Conservation (phyloP, 2,888 invertebrate genomes). For the Ganaspis brasiliensis region DNA sequence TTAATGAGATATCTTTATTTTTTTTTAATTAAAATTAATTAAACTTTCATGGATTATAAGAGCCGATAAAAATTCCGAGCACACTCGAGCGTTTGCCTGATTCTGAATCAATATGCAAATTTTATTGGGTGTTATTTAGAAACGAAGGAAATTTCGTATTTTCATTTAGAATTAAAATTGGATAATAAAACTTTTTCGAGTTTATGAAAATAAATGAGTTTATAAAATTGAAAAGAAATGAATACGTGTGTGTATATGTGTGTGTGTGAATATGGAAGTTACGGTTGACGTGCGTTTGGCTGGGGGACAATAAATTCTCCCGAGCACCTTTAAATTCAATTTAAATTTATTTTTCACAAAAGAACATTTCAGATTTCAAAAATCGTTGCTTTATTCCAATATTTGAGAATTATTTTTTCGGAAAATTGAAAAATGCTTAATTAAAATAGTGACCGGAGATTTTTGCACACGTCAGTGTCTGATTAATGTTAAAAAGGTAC, state of each 20-base stretch:
- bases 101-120: constrained; percentile 51
- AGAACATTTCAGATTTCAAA: neutral
- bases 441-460: neutral
- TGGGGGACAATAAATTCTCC: neutral
- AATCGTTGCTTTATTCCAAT: neutral
- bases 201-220: neutral
- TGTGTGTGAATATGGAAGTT: neutral
- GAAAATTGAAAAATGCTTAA: neutral
- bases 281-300: constrained; percentile 6
- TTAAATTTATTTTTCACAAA: constrained; percentile 1
- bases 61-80: constrained; percentile 16
- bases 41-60: constrained; percentile 8
- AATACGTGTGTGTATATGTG: too few relatives aligned
- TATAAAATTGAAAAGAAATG: neutral
- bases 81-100: constrained; percentile 23
- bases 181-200: neutral
- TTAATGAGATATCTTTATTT: constrained; percentile 52
- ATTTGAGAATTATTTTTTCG: neutral
- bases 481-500: neutral
- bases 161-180: neutral
- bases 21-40: constrained; percentile 41
- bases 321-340: constrained; percentile 4
- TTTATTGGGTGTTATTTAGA: constrained; percentile 11
- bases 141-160: neutral
- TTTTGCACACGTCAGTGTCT: neutral